These are phyloP conservation scores for Leucosticte australis DNA, from an alignment of 2,113 vertebrate genomes.

Conservation along the genomic window DNA sequence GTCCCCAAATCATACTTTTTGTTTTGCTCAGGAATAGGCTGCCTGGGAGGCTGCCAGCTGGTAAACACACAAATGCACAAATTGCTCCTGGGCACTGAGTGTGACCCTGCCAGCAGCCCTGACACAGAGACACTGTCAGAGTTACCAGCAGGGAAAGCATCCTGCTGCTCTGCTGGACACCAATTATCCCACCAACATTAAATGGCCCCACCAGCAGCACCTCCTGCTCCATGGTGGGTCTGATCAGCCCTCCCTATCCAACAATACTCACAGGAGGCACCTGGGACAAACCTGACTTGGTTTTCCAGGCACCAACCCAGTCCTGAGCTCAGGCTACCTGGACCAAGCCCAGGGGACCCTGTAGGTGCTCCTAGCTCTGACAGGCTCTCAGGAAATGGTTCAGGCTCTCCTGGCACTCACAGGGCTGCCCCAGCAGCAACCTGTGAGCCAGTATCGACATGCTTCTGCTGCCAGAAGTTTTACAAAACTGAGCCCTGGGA, in stretches of 20 bases:
- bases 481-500: background rate
- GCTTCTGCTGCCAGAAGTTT: background rate
- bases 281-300: background rate
- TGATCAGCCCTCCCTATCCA: background rate
- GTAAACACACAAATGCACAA: background rate
- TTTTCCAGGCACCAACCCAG: background rate
- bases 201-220: background rate
- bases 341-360: background rate
- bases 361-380: background rate
- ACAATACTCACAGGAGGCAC: accelerated
- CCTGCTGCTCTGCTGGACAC: background rate
- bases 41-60: background rate
- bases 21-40: background rate
- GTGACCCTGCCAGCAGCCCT: background rate
- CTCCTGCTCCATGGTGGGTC: background rate
- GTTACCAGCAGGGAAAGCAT: background rate
- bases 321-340: background rate
- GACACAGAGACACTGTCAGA: background rate
- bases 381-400: background rate
- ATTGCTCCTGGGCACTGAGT: background rate
- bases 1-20: background rate
- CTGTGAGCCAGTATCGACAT: background rate
- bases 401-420: background rate
- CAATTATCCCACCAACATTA: too few relatives aligned
- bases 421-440: background rate